phyloP scores from a whole-genome alignment of 2,797 vertebrate genomes.

The Eospalax fontanierii region DNA sequence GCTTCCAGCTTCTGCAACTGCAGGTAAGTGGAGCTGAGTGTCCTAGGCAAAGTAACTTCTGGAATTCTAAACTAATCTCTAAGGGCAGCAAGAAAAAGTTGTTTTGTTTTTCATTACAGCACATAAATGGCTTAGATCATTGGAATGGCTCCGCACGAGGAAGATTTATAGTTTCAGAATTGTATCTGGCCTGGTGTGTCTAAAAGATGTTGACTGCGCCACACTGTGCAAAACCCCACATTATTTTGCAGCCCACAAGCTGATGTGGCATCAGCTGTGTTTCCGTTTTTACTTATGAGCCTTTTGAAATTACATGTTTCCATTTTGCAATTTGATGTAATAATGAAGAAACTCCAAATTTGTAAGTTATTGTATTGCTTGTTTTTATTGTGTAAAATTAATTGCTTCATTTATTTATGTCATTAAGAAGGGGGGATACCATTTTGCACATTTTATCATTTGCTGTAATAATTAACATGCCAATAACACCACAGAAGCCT shows the following conservation, averaged over 20 bases:
- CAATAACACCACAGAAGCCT: slow-evolving; percentile 87
- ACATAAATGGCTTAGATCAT: slow-evolving; percentile 41
- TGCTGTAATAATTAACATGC: slow-evolving; percentile 91
- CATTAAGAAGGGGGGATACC: slow-evolving; percentile 90
- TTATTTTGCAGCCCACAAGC: slow-evolving; percentile 87
- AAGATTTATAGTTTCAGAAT: slow-evolving; percentile 77
- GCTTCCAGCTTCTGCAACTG: slow-evolving; percentile 65
- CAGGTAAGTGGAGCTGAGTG: slow-evolving; percentile 65
- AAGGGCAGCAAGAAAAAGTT: slow-evolving; percentile 40
- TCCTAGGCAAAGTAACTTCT: slow-evolving; percentile 74
- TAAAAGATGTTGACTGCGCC: slow-evolving; percentile 74
- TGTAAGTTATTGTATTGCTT: slow-evolving; percentile 93
- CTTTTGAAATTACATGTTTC: slow-evolving; percentile 94
- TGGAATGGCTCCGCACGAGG: slow-evolving; percentile 15
- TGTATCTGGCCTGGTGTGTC: slow-evolving; percentile 78
- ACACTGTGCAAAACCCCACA: slow-evolving; percentile 83
- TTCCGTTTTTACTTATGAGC: slow-evolving; percentile 92
- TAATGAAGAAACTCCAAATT: slow-evolving; percentile 92
- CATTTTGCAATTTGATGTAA: slow-evolving; percentile 92
- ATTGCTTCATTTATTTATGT: slow-evolving; percentile 92
- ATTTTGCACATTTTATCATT: slow-evolving; percentile 91
- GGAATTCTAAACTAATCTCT: slow-evolving; percentile 68
- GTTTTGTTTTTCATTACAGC: slow-evolving; percentile 63
- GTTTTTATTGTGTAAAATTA: slow-evolving; percentile 93
- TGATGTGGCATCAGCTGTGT: slow-evolving; percentile 92